Evolutionary conservation across 2,113 vertebrate genomes (phyloP), one percentile per base, ranked within the genome.

Genomic region (Galeopterus variegatus): DNA sequence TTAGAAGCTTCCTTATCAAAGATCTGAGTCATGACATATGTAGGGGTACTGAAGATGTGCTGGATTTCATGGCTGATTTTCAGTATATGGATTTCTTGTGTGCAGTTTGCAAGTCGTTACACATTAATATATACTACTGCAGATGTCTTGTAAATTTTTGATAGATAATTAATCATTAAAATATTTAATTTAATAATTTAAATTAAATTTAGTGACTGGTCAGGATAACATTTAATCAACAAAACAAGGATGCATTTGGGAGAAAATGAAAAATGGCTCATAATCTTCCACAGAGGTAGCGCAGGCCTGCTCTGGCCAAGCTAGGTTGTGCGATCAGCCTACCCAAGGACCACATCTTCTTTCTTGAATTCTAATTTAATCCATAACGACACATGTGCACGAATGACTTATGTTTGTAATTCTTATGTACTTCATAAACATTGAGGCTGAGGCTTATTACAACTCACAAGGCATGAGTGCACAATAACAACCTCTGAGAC

Each of bases 301-400:
- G 11, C 18, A 24, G 10, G 21, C 9, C 41, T 36, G 19, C 26
- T 21, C 21, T 31, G 65, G 23, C 15, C 9, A 33, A 12, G 31
- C 24, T 14, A 56, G 65, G 48, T 2, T 3, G 26, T 26, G 21
- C 8, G 28, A 3, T 31, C 13, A n/a, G 19, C 28, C 41, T 6
- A 4, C 52, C 18, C 11, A 11, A 26, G 26, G 50, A 17, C 28
- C 52, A 41, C 41, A 41, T 41, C 41, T 41, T 41, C 41, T 41
- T 41, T 41, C 41, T 31, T 67, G 41, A 90, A 36, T 65, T 67
- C 45, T 24, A 90, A 11, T 36, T 33, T 19, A 23, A 33, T 17
- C 36, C 0, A 5, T 31, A 58, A 24, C 24, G 10, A 48, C 2
- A 3, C 3, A 7, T 3, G 12, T 11, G 10, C 54, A 41, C 41